phyloP scores from a whole-genome alignment of 2,113 vertebrate species.

The Porphyrio hochstetteri region DNA sequence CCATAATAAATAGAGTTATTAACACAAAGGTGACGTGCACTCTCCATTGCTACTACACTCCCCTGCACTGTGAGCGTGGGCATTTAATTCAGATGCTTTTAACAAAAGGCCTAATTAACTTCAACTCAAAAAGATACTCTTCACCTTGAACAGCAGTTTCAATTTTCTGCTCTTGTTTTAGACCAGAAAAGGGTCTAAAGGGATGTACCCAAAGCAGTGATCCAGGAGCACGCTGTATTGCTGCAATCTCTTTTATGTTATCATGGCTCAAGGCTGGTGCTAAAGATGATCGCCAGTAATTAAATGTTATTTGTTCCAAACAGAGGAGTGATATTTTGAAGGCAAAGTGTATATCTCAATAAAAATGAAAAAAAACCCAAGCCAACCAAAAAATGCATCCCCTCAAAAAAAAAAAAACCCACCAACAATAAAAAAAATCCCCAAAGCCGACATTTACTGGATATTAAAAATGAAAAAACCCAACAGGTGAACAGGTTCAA shows the following conservation, averaged over 20 bases:
- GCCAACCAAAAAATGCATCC: not conserved
- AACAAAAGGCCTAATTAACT: not conserved
- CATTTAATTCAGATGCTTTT: not conserved
- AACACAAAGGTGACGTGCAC: rapidly evolving
- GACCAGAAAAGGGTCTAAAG: not conserved
- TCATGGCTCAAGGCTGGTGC: not conserved
- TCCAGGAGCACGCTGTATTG: rapidly evolving
- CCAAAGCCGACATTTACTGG: not conserved
- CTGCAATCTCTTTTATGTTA: not conserved
- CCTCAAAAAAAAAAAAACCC: not conserved
- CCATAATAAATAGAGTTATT: not conserved
- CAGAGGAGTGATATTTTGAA: not conserved
- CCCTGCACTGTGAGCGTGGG: not conserved
- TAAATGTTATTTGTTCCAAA: not conserved
- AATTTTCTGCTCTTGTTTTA: not conserved
- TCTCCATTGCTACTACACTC: no score
- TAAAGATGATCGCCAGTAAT: not conserved
- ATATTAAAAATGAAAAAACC: not conserved
- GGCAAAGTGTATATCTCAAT: not conserved
- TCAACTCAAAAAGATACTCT: not conserved
- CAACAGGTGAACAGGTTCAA: not conserved
- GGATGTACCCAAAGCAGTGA: not conserved
- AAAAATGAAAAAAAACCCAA: not conserved
- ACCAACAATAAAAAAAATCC: no score
- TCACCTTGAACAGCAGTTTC: not conserved